Evolutionary conservation across 2,797 vertebrate genomes (phyloP).

Genomic region (Molothrus aeneus): DNA sequence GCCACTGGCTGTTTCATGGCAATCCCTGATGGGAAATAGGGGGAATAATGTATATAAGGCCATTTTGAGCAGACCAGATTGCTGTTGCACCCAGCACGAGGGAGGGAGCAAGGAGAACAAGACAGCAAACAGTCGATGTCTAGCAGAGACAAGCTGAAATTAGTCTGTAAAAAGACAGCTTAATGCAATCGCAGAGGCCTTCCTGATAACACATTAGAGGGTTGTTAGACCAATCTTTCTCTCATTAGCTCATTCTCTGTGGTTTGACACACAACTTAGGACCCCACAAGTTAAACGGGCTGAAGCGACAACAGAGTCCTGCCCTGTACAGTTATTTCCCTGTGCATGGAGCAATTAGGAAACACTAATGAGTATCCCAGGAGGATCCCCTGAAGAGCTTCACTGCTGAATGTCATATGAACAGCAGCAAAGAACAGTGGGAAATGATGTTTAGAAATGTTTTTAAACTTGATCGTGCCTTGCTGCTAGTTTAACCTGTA

Average conservation of each 20-base stretch:
- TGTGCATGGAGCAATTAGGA: conserved; percentile 7
- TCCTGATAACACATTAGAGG: neutral
- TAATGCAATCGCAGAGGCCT: neutral
- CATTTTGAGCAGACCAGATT: neutral
- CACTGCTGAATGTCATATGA: neutral
- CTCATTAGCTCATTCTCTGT: conserved; percentile 12
- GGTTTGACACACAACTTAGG: conserved; percentile 8
- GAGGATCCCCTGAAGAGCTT: neutral
- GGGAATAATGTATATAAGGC: neutral
- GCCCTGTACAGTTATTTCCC: neutral
- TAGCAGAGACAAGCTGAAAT: neutral
- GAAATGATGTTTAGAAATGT: neutral
- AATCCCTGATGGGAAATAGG: neutral
- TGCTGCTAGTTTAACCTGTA: neutral
- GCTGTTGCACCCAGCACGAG: neutral
- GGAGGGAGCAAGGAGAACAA: neutral
- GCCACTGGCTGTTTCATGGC: neutral
- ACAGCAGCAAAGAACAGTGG: neutral
- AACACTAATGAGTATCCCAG: neutral
- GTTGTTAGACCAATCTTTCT: conserved; percentile 9
- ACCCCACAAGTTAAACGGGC: neutral
- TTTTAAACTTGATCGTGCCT: neutral
- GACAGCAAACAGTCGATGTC: neutral
- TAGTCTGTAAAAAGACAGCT: neutral
- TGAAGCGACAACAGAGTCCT: neutral